These are phyloP conservation scores for Drosophila orosa DNA, from an alignment of 1,140 invertebrate species.

Conservation along the genomic window DNA sequence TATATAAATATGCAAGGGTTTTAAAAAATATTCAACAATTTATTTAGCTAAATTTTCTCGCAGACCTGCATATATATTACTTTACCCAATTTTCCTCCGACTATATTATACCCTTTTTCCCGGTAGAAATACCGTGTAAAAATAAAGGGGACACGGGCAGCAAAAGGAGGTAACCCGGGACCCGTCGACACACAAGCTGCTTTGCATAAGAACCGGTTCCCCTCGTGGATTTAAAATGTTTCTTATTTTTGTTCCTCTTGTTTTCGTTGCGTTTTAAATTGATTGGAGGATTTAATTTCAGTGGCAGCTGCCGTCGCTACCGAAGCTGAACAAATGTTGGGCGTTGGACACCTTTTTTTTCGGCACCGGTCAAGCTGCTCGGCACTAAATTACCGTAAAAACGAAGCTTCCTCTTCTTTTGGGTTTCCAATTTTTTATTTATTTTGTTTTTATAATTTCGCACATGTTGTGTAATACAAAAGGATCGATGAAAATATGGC, in stretches of 20 bases:
- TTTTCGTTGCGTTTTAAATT: slow-evolving; percentile 64
- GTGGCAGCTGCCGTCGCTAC: slow-evolving; percentile 70
- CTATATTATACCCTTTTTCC: not conserved
- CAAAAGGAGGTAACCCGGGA: not conserved
- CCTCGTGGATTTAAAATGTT: slow-evolving; percentile 58
- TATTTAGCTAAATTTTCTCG: not conserved
- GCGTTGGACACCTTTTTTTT: slow-evolving; percentile 59
- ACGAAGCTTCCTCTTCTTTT: slow-evolving; percentile 27
- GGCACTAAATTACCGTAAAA: slow-evolving; percentile 59
- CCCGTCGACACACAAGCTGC: slow-evolving; percentile 51
- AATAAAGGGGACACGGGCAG: not conserved
- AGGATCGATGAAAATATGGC: slow-evolving; percentile 33
- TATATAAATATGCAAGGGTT: accelerated
- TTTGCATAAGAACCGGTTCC: slow-evolving; percentile 80
- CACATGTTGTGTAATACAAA: slow-evolving; percentile 60
- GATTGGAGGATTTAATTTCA: slow-evolving; percentile 82
- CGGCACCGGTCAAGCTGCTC: slow-evolving; percentile 19
- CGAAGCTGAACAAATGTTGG: slow-evolving; percentile 47
- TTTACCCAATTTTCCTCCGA: not conserved
- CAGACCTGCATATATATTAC: not conserved
- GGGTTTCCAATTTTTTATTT: not conserved
- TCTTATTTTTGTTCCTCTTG: slow-evolving; percentile 21
- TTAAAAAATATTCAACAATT: not conserved
- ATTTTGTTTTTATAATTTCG: slow-evolving; percentile 14
- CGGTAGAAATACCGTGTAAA: not conserved